These are phyloP conservation scores for Nothoprocta pentlandii DNA, from an alignment of 2,113 vertebrate species.

Conservation along the genomic window DNA sequence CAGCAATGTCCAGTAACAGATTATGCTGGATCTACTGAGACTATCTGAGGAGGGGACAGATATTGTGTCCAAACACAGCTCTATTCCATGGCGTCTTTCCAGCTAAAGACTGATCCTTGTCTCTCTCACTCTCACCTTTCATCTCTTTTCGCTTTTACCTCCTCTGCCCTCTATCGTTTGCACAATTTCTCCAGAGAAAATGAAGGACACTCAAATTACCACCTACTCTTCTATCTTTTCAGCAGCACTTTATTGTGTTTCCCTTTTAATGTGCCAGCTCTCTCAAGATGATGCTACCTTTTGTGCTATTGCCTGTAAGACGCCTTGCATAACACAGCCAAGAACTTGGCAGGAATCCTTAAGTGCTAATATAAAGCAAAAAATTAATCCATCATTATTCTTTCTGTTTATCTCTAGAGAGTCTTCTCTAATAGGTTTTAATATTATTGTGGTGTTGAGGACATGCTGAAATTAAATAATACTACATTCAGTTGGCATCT, in stretches of 20 bases:
- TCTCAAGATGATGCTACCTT: background rate
- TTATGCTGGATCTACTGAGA: background rate
- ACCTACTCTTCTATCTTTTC: background rate
- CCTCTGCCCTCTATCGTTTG: background rate
- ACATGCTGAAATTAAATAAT: constrained; percentile 47
- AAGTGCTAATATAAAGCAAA: background rate
- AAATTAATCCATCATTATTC: background rate
- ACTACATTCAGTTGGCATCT: constrained; percentile 2
- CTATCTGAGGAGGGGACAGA: background rate
- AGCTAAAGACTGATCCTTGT: background rate
- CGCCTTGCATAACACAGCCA: background rate
- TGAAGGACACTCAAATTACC: background rate
- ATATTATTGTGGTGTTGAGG: constrained; percentile 7
- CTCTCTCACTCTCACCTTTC: background rate
- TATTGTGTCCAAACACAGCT: background rate
- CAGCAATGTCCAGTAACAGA: background rate
- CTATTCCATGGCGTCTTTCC: background rate
- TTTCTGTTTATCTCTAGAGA: background rate
- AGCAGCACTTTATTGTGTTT: background rate
- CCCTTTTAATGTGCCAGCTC: background rate
- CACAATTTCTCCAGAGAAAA: background rate
- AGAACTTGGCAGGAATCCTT: background rate
- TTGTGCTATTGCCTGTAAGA: background rate
- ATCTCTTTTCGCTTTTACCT: background rate
- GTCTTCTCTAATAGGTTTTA: constrained; percentile 15